Conservation (phyloP, 2,113 vertebrate genomes). For the Chauna torquata region DNA sequence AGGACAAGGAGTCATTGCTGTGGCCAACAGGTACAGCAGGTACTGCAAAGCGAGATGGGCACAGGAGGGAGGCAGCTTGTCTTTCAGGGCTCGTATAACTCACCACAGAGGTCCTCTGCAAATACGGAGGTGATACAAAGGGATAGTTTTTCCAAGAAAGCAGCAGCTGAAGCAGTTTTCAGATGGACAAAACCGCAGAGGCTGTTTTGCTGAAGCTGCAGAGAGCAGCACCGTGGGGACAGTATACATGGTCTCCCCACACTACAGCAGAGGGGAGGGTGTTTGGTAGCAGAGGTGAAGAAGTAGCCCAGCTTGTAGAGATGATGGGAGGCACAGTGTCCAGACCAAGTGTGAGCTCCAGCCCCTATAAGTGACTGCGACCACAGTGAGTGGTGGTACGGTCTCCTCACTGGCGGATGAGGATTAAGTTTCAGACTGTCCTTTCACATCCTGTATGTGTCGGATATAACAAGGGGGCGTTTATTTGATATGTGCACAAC, state of each 20-base stretch:
- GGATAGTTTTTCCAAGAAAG: background rate
- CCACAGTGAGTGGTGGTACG: background rate
- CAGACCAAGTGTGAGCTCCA: background rate
- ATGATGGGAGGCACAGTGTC: background rate
- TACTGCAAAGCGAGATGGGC: background rate
- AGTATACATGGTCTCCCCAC: background rate
- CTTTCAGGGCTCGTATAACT: background rate
- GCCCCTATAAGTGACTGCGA: accelerated
- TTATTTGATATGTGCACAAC: background rate
- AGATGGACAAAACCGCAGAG: background rate
- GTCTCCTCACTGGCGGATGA: background rate
- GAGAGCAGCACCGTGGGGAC: accelerated
- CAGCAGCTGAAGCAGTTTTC: background rate
- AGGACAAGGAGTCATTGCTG: background rate
- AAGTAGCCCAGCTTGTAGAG: background rate
- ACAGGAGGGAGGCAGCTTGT: background rate
- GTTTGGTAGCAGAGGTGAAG: accelerated
- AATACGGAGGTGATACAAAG: background rate
- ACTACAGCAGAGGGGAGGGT: accelerated
- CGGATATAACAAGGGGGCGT: background rate
- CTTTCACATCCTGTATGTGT: background rate
- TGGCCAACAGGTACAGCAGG: accelerated
- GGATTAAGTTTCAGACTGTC: background rate
- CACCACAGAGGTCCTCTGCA: background rate
- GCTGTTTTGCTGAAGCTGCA: background rate